These are phyloP conservation scores for Steatocranus sp. DNA, from an alignment of 2,797 vertebrate genomes.

Conservation along the genomic window DNA sequence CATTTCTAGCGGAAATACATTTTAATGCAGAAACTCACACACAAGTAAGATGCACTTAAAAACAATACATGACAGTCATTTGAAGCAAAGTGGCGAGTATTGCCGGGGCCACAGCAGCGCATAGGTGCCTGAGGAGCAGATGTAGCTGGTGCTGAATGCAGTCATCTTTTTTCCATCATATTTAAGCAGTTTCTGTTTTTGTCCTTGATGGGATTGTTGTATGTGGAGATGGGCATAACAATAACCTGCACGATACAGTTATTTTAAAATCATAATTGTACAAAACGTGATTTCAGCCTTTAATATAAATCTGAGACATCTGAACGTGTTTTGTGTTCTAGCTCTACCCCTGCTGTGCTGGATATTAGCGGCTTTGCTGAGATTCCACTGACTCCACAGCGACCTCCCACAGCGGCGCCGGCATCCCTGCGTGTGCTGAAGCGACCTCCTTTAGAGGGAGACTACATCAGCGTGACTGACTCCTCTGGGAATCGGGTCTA, in stretches of 20 bases:
- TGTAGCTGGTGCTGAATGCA: neutral
- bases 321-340: constrained; percentile 7
- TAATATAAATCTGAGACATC: neutral
- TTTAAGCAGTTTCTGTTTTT: neutral
- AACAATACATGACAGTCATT: neutral
- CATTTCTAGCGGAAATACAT: neutral
- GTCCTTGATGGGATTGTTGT: neutral
- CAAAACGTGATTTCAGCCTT: neutral
- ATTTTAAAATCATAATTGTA: neutral
- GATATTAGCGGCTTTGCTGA: constrained; percentile 72
- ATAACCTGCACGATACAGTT: neutral
- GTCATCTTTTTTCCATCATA: neutral
- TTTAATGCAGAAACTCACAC: neutral
- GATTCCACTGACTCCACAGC: constrained; percentile 51
- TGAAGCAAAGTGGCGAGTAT: neutral
- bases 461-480: constrained; percentile 90
- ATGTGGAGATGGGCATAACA: rapidly evolving
- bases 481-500: constrained; percentile 82
- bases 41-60: neutral
- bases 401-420: neutral
- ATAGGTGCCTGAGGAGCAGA: neutral
- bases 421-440: constrained; percentile 64
- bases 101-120: rapidly evolving
- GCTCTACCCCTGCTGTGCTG: constrained; percentile 16
- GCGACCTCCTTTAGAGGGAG: constrained; percentile 84